Percentiles rank a stretch among this genome's conserved stretches.
Conservation (phyloP, 2,888 invertebrate species). For the Perizoma affinitatum region DNA sequence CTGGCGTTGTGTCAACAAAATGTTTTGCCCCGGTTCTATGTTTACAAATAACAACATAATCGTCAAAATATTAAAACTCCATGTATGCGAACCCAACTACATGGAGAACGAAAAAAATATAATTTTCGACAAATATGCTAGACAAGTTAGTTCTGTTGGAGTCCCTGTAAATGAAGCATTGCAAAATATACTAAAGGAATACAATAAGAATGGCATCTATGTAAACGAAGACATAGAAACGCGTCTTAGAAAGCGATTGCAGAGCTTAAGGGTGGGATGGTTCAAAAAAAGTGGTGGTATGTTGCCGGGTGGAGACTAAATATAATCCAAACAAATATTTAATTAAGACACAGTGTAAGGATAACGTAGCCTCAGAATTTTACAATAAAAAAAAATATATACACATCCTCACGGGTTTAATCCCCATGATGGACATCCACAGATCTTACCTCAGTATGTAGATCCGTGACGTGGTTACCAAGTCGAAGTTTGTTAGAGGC, state of each 20-base stretch:
- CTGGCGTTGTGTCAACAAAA: slow-evolving; percentile 15
- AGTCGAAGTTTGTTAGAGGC: too few species aligned
- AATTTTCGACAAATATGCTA: slow-evolving; percentile 6
- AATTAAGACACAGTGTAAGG: too few species aligned
- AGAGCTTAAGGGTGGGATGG: background rate
- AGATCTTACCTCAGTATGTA: too few species aligned
- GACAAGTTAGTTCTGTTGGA: background rate
- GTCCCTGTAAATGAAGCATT: background rate
- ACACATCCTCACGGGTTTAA: too few species aligned
- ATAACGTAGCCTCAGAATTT: too few species aligned
- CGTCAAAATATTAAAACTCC: slow-evolving; percentile 4
- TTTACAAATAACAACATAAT: slow-evolving; percentile 7
- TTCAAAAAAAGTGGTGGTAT: background rate
- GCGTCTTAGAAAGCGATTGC: slow-evolving; percentile 2
- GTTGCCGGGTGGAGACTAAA: background rate
- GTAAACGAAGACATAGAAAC: slow-evolving; percentile 1
- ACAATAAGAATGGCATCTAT: background rate
- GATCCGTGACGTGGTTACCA: too few species aligned
- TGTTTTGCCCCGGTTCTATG: slow-evolving; percentile 7
- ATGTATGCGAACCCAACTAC: slow-evolving; percentile 8
- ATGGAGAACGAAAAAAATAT: slow-evolving; percentile 13
- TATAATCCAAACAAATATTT: background rate
- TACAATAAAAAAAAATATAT: too few species aligned
- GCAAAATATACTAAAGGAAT: slow-evolving; percentile 1
- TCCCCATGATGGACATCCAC: too few species aligned